Evolutionary conservation across 2,888 invertebrate species (phyloP), one percentile per base, ranked within the genome.

Genomic region (Protonemura montana): DNA sequence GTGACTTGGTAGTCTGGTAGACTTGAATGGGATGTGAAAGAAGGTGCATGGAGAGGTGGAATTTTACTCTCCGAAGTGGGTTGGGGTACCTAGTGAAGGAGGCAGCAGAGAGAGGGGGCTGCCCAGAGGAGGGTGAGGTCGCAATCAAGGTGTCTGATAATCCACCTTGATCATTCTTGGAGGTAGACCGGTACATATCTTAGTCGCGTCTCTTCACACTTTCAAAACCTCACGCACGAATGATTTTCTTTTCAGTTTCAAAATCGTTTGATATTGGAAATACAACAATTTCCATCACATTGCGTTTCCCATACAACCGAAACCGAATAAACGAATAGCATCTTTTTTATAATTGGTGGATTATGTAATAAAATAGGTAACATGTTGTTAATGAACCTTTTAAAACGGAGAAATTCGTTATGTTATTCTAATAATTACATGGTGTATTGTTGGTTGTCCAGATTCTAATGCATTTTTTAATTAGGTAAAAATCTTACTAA

Each of bases 151-250:
- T 25, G 29, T 27, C 29, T 81, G 81, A n/a, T 27, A 30, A 84
- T 5, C 29, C 84, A 84, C 76, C 84, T 59, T 76, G 84, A 76
- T 84, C 84, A 28, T 59, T 28, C 59, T n/a, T 26, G 26, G 84
- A 83, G 82, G 82, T 83, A 83, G 82, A 83, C 82, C 82, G 82
- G 82, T 83, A 30, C 78, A 28, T 26, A 10, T 27, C 35, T 21
- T 59, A 7, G 29, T 21, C 28, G 16, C 29, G 81, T 42, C 7
- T n/a, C 82, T 83, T 83, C 82, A 82, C 82, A 83, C 82, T 83
- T 83, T 83, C 82, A 35, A 83, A 83, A 26, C 35, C 21, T 59
- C 59, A 59, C 13, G 59, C 59, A 59, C 59, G 59, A 21, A 59
- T 59, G 7, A 59, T 1, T 35, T 59, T 59, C 16, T 59, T n/a